Evolutionary conservation across 1,140 invertebrate genomes (phyloP), one percentile per base, ranked within the genome.

Genomic region (Cydia fagiglandana): DNA sequence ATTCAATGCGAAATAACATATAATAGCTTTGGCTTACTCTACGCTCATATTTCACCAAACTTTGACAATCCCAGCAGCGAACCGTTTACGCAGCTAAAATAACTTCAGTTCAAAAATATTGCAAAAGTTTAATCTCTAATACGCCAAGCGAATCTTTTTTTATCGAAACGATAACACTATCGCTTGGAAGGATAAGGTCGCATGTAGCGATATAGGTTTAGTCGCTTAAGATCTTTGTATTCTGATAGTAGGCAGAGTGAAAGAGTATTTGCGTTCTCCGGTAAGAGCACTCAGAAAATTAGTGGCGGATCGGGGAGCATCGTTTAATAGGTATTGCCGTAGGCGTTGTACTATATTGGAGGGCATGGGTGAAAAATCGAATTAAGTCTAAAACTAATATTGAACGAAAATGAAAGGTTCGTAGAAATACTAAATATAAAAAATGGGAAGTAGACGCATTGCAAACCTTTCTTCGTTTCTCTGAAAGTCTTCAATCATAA

Each of bases 401-500:
- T n/a, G n/a, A 24, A 24, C 24, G 2, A 2, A 24, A 24, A 24
- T 24, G 24, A 24, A 24, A 24, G 24, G 24, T 24, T 24, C 24
- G 24, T 24, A 24, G 24, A 24, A 24, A 24, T 17, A 70, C 7
- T 45, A 20, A 41, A 70, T 70, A 41, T 17, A 68, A 68, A 2
- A 30, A 34, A 6, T 38, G n/a, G n/a, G n/a, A 70, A 38, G 38
- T 68, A 68, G 28, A n/a, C 13, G 7, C n/a, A 10, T 24, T 10
- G 6, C 41, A 70, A 41, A 66, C 64, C 66, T 70, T 17, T 70
- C 64, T n/a, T 70, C 38, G 34, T 70, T 38, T 70, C n/a, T 70
- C 38, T 17, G n/a, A 41, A 70, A 41, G 34, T 34, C 15, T 70
- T 70, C 2, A 41, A 68, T 68, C n/a, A 20, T 41, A 45, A 70